These are phyloP conservation scores for Leptinotarsa juncta DNA, from an alignment of 2,888 invertebrate genomes.

Conservation along the genomic window DNA sequence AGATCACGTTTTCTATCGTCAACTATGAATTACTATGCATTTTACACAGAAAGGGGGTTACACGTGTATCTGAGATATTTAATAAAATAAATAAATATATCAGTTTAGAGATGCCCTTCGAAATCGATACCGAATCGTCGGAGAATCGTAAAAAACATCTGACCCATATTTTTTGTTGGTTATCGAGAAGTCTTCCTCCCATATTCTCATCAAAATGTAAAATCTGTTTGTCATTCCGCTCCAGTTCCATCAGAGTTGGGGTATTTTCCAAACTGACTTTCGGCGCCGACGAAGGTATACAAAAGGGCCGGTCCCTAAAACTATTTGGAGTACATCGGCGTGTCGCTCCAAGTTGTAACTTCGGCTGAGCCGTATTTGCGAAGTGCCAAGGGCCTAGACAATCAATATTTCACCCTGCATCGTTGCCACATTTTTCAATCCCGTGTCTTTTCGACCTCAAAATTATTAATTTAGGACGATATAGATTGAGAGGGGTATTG, in stretches of 20 bases:
- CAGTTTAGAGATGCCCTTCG: not conserved
- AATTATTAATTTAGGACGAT: slow-evolving; percentile 1
- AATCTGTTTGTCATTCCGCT: slow-evolving; percentile 11
- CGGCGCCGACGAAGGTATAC: slow-evolving; percentile 22
- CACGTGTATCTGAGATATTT: too few species aligned
- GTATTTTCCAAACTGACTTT: slow-evolving; percentile 20
- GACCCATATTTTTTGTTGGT: not conserved
- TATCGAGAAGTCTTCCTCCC: not conserved
- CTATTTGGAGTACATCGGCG: slow-evolving; percentile 46
- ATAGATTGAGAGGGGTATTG: not conserved
- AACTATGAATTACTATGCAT: too few species aligned
- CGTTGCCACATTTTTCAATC: slow-evolving; percentile 36
- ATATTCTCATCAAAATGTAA: not conserved
- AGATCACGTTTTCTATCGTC: too few species aligned
- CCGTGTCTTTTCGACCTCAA: slow-evolving; percentile 6
- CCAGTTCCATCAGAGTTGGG: slow-evolving; percentile 10
- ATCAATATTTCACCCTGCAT: slow-evolving; percentile 62
- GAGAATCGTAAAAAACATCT: not conserved
- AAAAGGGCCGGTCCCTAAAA: slow-evolving; percentile 34
- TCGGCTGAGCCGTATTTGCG: slow-evolving; percentile 52
- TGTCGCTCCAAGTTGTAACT: slow-evolving; percentile 51
- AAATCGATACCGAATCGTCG: not conserved
- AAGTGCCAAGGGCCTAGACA: slow-evolving; percentile 57
- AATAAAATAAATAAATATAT: too few species aligned
- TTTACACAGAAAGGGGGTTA: too few species aligned